Evolutionary conservation across 2,888 invertebrate genomes (phyloP), one percentile per base, ranked within the genome.

Genomic region (Furcula furcula): DNA sequence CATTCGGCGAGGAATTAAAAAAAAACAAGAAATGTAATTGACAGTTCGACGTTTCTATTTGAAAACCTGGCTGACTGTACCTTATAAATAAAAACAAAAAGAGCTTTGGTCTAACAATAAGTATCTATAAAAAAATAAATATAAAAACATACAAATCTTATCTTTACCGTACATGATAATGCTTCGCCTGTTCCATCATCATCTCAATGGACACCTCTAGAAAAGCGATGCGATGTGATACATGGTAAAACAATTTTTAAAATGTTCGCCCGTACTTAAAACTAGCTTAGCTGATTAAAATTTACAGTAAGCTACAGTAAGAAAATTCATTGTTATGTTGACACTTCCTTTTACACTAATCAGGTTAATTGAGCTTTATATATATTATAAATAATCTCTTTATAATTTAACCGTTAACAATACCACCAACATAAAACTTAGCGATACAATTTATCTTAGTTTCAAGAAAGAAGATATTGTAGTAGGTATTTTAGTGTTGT

Each of bases 71-170:
- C 30, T 33, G 40, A 37, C 32, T 32, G 23, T 36, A 25, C 26
- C 14, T 37, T 45, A 49, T 57, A 73, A 70, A 72, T 72, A 68
- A 70, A n/a, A 75, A 67, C 62, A 69, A 65, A 50, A 54, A 55
- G 63, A 74, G 73, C 85, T 85, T 85, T 85, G 85, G 85, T 82
- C 62, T 76, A 70, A 66, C 61, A 68, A 59, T 61, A 59, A 42
- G 31, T 42, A 34, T 44, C 29, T 34, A 49, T 14, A 46, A 50
- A 44, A 55, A 54, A 66, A 56, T 52, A 66, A 63, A 61, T 59
- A 61, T 59, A 70, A 65, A 56, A 45, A 50, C 46, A 41, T 56
- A 60, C 37, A 54, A 55, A 54, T 42, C 40, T 38, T 55, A 51
- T 21, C 35, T 38, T 46, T 46, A 45, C 35, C 34, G 22, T n/a